Evolutionary conservation across 1,140 invertebrate species (phyloP), one percentile per base, ranked within the genome.

Genomic region (Hypothenemus hampei): DNA sequence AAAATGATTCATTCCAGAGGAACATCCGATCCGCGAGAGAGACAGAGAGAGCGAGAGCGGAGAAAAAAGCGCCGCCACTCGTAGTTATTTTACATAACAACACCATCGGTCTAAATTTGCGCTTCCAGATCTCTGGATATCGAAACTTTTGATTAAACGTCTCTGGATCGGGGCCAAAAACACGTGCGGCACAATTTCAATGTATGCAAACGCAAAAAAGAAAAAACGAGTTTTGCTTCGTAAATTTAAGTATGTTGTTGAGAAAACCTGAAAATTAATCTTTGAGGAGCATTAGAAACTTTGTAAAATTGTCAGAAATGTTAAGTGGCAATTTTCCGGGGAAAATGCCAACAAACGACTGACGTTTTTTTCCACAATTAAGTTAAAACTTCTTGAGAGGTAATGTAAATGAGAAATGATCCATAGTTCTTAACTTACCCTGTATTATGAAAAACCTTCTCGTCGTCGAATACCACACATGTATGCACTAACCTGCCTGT

Each of bases 111-210:
- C 41, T 44, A 44, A 44, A 24, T 44, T 29, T 16, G 20, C 11
- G 26, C 41, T 44, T 44, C 41, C 22, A 44, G 21, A 44, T 44
- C 13, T 44, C 23, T 23, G 13, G 15, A 44, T 20, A 44, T 24
- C 18, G 20, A 44, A 44, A 3, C 21, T 44, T 44, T 44, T 44
- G 41, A 44, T 44, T 44, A 24, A 44, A 24, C 23, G 15, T 4
- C 10, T 24, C 41, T 44, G 41, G 41, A 44, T 21, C 21, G 23
- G 7, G 8, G 23, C 41, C 41, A 44, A 44, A 16, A 44, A 19
- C 8, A 20, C 7, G 11, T 4, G 11, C 7, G 10, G 7, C 16
- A 15, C 35, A 16, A 13, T 37, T 8, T 16, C 16, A 37, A 16
- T 11, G 8, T 11, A 31, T 31, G 10, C 26, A 31, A 8, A 31